Conservation (phyloP, 2,797 vertebrate genomes). For the Sphenodon punctatus region DNA sequence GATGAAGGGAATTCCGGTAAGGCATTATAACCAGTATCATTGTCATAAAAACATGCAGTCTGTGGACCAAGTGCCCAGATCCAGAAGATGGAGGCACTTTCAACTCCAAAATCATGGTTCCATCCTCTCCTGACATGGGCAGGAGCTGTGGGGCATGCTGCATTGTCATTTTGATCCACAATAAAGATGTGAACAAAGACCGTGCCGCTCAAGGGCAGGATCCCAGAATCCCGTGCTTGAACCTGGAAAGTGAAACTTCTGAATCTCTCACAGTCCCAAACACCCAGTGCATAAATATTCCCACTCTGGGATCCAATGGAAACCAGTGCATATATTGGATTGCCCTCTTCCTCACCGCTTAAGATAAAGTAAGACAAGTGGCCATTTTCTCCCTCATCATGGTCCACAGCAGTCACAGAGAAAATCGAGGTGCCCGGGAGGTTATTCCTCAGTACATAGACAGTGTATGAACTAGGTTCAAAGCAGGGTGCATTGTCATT, state of each 20-base stretch:
- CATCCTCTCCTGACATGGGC: constrained; percentile 61
- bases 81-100: constrained; percentile 7
- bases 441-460: constrained; percentile 36
- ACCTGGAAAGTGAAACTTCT: constrained; percentile 75
- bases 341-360: not conserved
- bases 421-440: not conserved
- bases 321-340: constrained; percentile 42
- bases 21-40: constrained; percentile 59
- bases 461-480: constrained; percentile 38
- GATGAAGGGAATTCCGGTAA: too few relatives aligned
- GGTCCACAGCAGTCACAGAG: constrained; percentile 38
- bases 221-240: constrained; percentile 74
- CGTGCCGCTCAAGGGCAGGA: constrained; percentile 70
- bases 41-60: constrained; percentile 59
- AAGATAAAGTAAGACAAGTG: constrained; percentile 45
- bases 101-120: constrained; percentile 16
- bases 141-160: constrained; percentile 73
- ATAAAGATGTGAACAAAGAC: constrained; percentile 76
- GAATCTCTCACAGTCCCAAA: constrained; percentile 67
- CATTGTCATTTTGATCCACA: constrained; percentile 78
- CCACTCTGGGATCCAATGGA: constrained; percentile 60
- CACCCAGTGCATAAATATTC: constrained; percentile 35
- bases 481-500: constrained; percentile 66
- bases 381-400: constrained; percentile 29
- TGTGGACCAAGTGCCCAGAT: constrained; percentile 27